phyloP scores from a whole-genome alignment of 2,113 vertebrate genomes.

The Sus scrofa region T2T-Sscrofa CM000812.6:194236001-194236500 shows the following conservation, averaged over 20 bases:
- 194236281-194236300: background rate
- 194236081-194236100: background rate
- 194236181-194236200: constrained; percentile 1
- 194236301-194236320: background rate
- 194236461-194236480: constrained; percentile 67
- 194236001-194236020: background rate
- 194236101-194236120: background rate
- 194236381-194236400: constrained; percentile 71
- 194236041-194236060: background rate
- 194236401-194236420: constrained; percentile 62
- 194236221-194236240: background rate
- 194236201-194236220: background rate
- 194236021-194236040: background rate
- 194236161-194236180: background rate
- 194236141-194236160: constrained; percentile 12
- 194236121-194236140: constrained; percentile 12
- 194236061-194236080: background rate
- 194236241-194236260: background rate
- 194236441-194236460: constrained; percentile 74
- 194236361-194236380: constrained; percentile 68
- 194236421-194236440: constrained; percentile 74
- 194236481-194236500: constrained; percentile 74
- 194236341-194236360: constrained; percentile 56
- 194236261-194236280: background rate
- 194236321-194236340: background rate